phyloP scores from a whole-genome alignment of 2,113 vertebrate species.

The Passer domesticus region DNA sequence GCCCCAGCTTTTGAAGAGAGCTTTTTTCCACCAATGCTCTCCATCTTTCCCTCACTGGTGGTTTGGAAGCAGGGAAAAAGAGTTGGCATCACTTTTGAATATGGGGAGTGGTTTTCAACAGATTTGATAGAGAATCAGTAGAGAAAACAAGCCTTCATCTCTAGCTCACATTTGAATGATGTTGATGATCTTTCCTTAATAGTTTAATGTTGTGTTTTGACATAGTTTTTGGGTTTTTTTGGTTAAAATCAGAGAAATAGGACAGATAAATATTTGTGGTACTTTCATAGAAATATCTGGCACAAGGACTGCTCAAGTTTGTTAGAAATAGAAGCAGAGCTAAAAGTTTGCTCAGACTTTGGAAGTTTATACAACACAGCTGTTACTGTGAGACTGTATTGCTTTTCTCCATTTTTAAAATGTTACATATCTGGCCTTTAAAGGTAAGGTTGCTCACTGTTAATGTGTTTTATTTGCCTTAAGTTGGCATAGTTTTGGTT shows the following conservation, averaged over 20 bases:
- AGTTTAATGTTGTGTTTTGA: background rate
- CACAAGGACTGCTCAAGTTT: background rate
- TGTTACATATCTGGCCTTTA: fast-evolving
- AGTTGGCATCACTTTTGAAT: background rate
- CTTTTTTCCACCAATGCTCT: fast-evolving
- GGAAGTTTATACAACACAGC: fast-evolving
- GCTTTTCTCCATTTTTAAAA: background rate
- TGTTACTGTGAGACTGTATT: background rate
- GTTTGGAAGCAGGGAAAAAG: background rate
- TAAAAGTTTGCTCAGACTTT: background rate
- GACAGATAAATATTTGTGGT: background rate
- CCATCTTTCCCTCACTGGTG: fast-evolving
- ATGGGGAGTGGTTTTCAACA: background rate
- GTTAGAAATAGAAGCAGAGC: background rate
- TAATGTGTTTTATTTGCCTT: background rate
- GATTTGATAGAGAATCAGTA: background rate
- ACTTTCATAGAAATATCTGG: background rate
- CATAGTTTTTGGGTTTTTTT: background rate
- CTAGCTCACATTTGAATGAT: background rate
- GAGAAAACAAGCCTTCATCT: background rate
- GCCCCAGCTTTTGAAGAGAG: background rate
- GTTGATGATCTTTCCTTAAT: background rate
- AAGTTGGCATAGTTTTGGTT: background rate
- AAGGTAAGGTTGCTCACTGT: background rate
- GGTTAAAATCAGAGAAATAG: background rate